These are phyloP conservation scores for Lophura nycthemera DNA, from an alignment of 2,113 vertebrate genomes.

Conservation along the genomic window DNA sequence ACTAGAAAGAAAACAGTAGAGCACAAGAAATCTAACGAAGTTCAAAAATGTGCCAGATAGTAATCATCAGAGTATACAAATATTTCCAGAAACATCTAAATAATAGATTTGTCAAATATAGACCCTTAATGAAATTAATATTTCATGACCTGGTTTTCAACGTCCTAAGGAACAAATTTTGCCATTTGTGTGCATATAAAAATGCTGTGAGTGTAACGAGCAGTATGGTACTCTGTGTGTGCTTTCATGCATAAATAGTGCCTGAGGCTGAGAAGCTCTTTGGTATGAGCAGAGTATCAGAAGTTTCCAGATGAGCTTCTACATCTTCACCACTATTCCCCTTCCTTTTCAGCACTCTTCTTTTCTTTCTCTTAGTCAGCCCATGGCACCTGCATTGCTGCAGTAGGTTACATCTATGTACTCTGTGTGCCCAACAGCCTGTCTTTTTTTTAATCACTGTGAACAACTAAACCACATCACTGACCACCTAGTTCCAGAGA, in stretches of 20 bases:
- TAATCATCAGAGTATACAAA: background rate
- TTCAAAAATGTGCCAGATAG: background rate
- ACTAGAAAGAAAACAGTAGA: background rate
- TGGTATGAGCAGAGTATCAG: background rate
- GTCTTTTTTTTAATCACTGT: background rate
- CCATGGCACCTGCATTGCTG: background rate
- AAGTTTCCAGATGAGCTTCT: background rate
- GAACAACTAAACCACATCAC: background rate
- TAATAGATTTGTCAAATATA: background rate
- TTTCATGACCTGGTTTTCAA: background rate
- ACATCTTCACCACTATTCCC: background rate
- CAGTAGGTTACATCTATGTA: background rate
- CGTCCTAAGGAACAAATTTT: background rate
- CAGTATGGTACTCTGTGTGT: accelerated
- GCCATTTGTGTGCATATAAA: background rate
- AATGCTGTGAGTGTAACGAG: background rate
- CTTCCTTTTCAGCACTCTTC: background rate
- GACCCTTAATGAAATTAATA: background rate
- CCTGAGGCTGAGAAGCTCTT: background rate
- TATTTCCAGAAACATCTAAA: background rate
- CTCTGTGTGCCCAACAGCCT: background rate
- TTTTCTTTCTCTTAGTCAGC: background rate
- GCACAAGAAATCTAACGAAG: background rate
- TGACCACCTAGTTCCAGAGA: background rate
- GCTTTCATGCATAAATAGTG: background rate